Percentiles rank a stretch among this genome's conserved stretches.
Evolutionary conservation across 2,797 vertebrate species (phyloP).

Genomic region (Mycteria americana): DNA sequence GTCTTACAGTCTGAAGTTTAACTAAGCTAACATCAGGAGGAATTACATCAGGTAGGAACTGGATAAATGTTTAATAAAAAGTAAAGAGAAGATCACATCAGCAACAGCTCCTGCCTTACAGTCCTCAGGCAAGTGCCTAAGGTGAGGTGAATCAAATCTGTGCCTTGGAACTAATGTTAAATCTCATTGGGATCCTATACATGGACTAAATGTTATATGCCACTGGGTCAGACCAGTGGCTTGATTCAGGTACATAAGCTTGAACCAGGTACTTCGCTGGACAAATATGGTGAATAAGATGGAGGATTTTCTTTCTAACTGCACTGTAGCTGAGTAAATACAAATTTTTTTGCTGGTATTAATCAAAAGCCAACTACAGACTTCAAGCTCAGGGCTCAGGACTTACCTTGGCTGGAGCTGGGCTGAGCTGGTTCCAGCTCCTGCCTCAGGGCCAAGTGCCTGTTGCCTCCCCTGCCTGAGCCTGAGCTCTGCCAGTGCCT

Average conservation of each 20-base stretch:
- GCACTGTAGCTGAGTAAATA: not conserved
- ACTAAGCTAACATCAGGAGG: not conserved
- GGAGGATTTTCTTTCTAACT: not conserved
- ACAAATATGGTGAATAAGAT: not conserved
- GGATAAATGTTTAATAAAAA: not conserved
- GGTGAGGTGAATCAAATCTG: not conserved
- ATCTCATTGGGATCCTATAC: not conserved
- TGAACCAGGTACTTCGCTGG: not conserved
- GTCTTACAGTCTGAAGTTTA: not conserved
- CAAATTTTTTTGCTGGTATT: fast-evolving
- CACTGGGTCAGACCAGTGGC: not conserved
- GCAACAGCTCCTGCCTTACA: not conserved
- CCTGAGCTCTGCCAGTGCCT: not conserved
- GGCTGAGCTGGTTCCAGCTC: not conserved
- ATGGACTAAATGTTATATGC: not conserved
- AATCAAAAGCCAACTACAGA: not conserved
- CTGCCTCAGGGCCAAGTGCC: fast-evolving
- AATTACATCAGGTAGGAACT: not conserved
- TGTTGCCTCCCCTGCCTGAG: not conserved
- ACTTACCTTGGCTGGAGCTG: not conserved
- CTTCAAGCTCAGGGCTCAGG: not conserved
- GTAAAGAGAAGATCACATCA: not conserved
- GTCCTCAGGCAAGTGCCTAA: not conserved
- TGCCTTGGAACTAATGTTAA: not conserved
- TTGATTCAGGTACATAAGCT: not conserved